Base-by-base conservation (phyloP, 2,797 vertebrate genomes). In the Oryzias sinensis region DNA sequence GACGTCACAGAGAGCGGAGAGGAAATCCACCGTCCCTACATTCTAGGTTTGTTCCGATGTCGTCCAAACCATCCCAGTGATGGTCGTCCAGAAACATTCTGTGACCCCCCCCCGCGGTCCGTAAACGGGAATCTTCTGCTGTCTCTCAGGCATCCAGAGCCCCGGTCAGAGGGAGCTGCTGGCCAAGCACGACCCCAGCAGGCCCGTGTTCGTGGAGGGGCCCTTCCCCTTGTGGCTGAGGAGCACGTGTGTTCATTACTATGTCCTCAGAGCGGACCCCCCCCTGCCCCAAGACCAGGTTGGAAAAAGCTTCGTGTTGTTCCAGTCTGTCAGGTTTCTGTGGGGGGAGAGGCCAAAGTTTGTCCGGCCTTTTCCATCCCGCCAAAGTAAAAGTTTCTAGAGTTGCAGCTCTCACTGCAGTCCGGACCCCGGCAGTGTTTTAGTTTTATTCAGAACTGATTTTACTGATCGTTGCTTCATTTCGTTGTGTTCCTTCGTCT, bases 171-270 rank as follows among this genome's bases (percentile, higher is more conserved):
- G 82, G 63, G 85, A 80, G 7, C 86, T 93, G 6, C 82, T 97
- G 22, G 89, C 92, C 42, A 71, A 62, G 20, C 94, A 97, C 6
- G 80, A 91, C 68, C 84, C 86, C 0, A 72, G 55, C 41, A 83
- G 65, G 46, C 95, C 95, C 0, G 74, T 98, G 70, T 93, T 94
- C 2, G 93, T 96, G 0, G 95, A 97, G 80, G 96, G 96, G 0
- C 96, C 95, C 0, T 95, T 93, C 69, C 92, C 92, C 1, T 83
- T 96, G 62, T 97, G 95, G 95, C 90, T 98, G n/a, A 93, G 81
- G 29, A 84, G 86, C 55, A 94, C 83, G 0, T 94, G 92, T 43
- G 87, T 95, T 9, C 70, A 91, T 61, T 97, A 97, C 82, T 95
- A 95, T 18, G 20, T 95, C 48, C 92, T 98, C 47, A 87, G 93